Conservation (phyloP, 2,113 vertebrate genomes). For the Sapayoa aenigma region DNA sequence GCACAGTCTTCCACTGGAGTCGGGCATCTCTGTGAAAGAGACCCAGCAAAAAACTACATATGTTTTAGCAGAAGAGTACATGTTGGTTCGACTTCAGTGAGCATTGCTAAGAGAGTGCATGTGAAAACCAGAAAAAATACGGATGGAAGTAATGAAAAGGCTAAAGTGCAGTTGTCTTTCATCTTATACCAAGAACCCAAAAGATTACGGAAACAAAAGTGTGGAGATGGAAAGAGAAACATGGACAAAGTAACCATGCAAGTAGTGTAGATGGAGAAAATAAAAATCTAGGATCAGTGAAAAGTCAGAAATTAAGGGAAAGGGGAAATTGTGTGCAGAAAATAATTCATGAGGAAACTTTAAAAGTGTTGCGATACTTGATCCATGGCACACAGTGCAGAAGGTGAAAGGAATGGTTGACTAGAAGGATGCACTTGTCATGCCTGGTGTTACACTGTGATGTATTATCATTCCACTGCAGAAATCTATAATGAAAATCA, state of each 20-base stretch:
- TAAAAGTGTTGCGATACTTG: neutral
- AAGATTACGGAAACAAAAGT: neutral
- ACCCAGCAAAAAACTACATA: fast-evolving
- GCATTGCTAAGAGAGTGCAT: neutral
- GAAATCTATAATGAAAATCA: neutral
- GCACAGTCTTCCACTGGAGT: neutral
- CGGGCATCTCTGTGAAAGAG: neutral
- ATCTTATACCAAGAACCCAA: neutral
- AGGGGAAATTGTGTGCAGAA: neutral
- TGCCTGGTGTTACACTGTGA: neutral
- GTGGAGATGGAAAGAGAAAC: neutral
- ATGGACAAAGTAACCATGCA: neutral
- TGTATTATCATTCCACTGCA: neutral
- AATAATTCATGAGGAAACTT: neutral
- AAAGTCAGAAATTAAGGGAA: neutral
- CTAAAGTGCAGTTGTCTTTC: fast-evolving
- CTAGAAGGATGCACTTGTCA: neutral
- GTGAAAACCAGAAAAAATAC: neutral
- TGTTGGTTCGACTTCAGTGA: neutral
- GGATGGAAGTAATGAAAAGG: neutral
- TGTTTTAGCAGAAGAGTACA: neutral
- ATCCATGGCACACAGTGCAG: neutral
- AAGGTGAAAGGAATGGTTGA: neutral
- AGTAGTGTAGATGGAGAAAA: neutral
- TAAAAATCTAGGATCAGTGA: neutral